phyloP scores from a whole-genome alignment of 2,888 invertebrate species.

The Argynnis bischoffii region DNA sequence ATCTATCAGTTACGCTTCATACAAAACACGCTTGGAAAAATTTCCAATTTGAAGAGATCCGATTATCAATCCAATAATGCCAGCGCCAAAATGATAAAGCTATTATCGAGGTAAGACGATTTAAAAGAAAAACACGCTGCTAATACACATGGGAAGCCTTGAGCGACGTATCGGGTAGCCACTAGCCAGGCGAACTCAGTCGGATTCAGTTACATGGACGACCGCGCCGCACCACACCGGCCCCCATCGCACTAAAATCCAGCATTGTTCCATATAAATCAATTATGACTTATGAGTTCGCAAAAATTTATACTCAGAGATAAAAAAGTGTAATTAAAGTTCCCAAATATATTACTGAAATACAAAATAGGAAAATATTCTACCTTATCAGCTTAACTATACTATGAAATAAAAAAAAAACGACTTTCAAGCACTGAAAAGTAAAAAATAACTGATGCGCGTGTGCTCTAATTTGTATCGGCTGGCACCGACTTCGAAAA shows the following conservation, averaged over 20 bases:
- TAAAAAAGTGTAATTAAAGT: neutral
- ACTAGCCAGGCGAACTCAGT: constrained; percentile 43
- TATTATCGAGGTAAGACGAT: constrained; percentile 52
- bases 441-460: too few species aligned
- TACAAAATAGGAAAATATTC: too few species aligned
- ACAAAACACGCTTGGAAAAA: constrained; percentile 27
- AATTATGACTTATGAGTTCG: constrained; percentile 9
- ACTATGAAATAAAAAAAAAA: too few species aligned
- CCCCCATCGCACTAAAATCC: constrained; percentile 21
- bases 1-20: constrained; percentile 24
- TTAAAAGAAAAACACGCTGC: constrained; percentile 62
- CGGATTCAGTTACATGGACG: constrained; percentile 67
- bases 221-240: constrained; percentile 60
- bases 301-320: neutral
- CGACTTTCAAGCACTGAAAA: too few species aligned
- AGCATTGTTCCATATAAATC: constrained; percentile 10
- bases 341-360: too few species aligned
- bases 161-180: constrained; percentile 64
- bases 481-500: too few species aligned
- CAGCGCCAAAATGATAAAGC: constrained; percentile 44
- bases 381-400: too few species aligned
- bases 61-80: constrained; percentile 40
- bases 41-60: constrained; percentile 35
- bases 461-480: too few species aligned
- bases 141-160: constrained; percentile 77